Evolutionary conservation across 2,888 invertebrate genomes (phyloP).

Genomic region (Ctenicera cuprea): DNA sequence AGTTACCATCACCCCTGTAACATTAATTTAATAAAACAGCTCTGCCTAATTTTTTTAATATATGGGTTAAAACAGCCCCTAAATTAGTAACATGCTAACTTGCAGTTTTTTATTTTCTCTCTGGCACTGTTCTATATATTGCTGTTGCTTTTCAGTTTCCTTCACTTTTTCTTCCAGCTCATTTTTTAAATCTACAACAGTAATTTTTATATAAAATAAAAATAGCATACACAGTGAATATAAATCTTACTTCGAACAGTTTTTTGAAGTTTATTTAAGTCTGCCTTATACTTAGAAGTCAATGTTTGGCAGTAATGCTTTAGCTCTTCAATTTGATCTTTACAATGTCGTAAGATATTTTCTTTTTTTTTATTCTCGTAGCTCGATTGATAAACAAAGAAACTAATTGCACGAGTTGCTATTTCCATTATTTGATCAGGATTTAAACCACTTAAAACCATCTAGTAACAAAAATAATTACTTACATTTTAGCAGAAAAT

Average conservation of each 20-base stretch:
- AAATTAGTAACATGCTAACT: slow-evolving; percentile 11
- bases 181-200: neutral
- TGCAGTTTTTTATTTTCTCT: slow-evolving; percentile 19
- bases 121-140: slow-evolving; percentile 18
- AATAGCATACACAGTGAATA: too few relatives aligned
- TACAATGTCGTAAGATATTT: slow-evolving; percentile 41
- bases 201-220: too few relatives aligned
- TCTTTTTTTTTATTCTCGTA: slow-evolving; percentile 54
- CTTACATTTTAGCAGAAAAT: neutral
- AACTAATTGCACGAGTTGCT: slow-evolving; percentile 74
- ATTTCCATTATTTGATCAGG: slow-evolving; percentile 76
- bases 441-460: slow-evolving; percentile 72
- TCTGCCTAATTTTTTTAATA: too few relatives aligned
- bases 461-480: slow-evolving; percentile 40
- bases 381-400: slow-evolving; percentile 56
- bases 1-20: too few relatives aligned
- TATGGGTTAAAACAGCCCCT: too few relatives aligned
- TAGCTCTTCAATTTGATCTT: slow-evolving; percentile 52
- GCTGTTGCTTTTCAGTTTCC: slow-evolving; percentile 17
- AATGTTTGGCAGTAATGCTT: slow-evolving; percentile 39
- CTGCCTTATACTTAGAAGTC: slow-evolving; percentile 49
- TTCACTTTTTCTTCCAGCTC: slow-evolving; percentile 23
- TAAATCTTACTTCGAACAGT: slow-evolving; percentile 31
- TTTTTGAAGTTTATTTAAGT: slow-evolving; percentile 46
- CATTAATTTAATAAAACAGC: too few relatives aligned